Evolutionary conservation across 2,113 vertebrate species (phyloP).

Genomic region (Oryctolagus cuniculus): DNA sequence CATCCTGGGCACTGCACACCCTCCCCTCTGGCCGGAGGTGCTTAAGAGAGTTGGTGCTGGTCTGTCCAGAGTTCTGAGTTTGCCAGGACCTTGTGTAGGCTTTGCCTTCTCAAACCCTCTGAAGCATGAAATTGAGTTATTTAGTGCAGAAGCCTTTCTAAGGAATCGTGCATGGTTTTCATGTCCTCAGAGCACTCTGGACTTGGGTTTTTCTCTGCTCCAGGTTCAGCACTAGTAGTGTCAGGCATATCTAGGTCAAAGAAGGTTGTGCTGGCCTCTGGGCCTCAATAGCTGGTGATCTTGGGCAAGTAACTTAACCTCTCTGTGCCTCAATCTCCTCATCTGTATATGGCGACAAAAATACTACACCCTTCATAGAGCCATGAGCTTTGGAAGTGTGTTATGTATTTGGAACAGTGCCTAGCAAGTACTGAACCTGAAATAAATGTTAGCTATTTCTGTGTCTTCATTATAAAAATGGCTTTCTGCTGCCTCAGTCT

Average conservation of each 20-base stretch:
- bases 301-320: background rate
- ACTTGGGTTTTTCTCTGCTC: background rate
- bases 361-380: background rate
- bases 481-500: too few species aligned
- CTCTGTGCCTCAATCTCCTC: background rate
- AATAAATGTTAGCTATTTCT: background rate
- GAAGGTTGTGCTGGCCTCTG: background rate
- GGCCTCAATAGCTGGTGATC: background rate
- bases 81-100: background rate
- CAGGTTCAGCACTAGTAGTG: fast-evolving
- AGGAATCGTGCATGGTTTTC: background rate
- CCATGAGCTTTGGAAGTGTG: background rate
- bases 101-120: background rate
- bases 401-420: background rate
- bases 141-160: background rate
- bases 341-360: background rate
- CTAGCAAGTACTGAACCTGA: too few species aligned
- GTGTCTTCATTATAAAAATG: background rate
- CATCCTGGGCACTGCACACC: background rate
- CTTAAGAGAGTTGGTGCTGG: background rate
- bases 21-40: background rate
- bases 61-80: background rate
- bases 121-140: background rate
- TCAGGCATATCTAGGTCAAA: fast-evolving
- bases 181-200: background rate